phyloP scores from a whole-genome alignment of 2,888 invertebrate species.

The Standfussiana lucernea region DNA sequence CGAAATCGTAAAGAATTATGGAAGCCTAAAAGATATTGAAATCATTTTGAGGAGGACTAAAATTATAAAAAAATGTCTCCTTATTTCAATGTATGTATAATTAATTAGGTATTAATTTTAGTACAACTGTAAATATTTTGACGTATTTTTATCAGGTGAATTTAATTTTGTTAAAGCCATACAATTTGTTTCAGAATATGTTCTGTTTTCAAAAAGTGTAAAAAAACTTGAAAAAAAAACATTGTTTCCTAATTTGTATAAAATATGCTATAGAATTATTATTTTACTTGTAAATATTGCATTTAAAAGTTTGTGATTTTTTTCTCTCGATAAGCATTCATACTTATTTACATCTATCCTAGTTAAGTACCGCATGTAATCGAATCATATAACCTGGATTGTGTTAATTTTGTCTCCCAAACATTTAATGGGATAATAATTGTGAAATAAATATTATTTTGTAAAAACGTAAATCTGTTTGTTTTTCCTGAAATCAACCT shows the following conservation, averaged over 20 bases:
- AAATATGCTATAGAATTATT: conserved; percentile 73
- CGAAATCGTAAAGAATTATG: conserved; percentile 67
- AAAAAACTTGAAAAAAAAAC: conserved; percentile 70
- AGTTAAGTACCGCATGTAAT: conserved; percentile 85
- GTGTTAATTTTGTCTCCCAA: conserved; percentile 80
- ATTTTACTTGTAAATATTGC: conserved; percentile 87
- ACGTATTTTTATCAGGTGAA: conserved; percentile 65
- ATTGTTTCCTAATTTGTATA: conserved; percentile 77
- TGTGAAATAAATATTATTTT: conserved; percentile 88
- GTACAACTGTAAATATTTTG: conserved; percentile 75
- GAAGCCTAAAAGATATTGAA: conserved; percentile 61
- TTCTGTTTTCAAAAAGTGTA: conserved; percentile 80
- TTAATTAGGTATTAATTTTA: conserved; percentile 69
- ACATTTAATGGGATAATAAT: conserved; percentile 75
- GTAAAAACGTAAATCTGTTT: conserved; percentile 72
- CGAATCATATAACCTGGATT: conserved; percentile 83
- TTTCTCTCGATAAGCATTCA: conserved; percentile 74
- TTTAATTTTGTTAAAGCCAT: conserved; percentile 77
- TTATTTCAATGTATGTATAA: conserved; percentile 70
- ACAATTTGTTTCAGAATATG: conserved; percentile 74
- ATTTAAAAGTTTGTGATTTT: conserved; percentile 88
- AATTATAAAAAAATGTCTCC: conserved; percentile 60
- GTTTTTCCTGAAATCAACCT: conserved; percentile 37
- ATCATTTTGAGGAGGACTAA: conserved; percentile 53
- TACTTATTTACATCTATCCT: conserved; percentile 77